Conservation (phyloP, 2,888 invertebrate genomes). For the Platycheirus rosarum region DNA sequence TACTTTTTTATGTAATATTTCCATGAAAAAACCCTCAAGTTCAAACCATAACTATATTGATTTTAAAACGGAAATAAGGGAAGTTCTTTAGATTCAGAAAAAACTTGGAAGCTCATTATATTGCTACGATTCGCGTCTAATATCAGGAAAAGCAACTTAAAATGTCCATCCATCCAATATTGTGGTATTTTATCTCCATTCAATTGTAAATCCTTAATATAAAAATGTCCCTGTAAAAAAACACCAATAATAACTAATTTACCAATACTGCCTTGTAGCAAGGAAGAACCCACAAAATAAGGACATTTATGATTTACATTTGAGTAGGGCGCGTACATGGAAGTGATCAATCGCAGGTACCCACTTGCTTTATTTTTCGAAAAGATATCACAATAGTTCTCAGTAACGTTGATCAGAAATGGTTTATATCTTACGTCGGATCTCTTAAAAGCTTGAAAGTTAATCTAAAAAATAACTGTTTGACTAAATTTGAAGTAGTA, state of each 20-base stretch:
- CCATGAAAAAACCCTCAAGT: too few relatives aligned
- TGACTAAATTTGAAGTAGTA: too few relatives aligned
- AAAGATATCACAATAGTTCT: not conserved
- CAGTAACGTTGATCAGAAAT: constrained; percentile 20
- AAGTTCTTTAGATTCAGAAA: too few relatives aligned
- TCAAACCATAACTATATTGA: too few relatives aligned
- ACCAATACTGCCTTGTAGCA: not conserved
- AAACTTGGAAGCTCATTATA: too few relatives aligned
- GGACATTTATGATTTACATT: constrained; percentile 34
- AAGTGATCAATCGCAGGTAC: not conserved
- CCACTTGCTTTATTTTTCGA: not conserved
- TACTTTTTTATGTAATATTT: too few relatives aligned
- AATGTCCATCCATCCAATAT: too few relatives aligned
- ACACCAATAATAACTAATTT: not conserved
- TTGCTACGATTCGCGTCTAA: too few relatives aligned
- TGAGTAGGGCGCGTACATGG: not conserved
- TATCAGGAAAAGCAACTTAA: too few relatives aligned
- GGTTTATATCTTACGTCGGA: constrained; percentile 11
- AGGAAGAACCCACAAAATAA: constrained; percentile 10
- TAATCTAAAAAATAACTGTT: not conserved
- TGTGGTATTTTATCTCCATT: not conserved
- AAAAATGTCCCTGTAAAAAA: constrained; percentile 5
- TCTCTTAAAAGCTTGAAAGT: constrained; percentile 2
- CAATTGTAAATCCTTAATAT: not conserved
- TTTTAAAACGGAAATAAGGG: too few relatives aligned